Evolutionary conservation across 2,797 vertebrate species (phyloP).

Genomic region (Chloroceryle amazona): DNA sequence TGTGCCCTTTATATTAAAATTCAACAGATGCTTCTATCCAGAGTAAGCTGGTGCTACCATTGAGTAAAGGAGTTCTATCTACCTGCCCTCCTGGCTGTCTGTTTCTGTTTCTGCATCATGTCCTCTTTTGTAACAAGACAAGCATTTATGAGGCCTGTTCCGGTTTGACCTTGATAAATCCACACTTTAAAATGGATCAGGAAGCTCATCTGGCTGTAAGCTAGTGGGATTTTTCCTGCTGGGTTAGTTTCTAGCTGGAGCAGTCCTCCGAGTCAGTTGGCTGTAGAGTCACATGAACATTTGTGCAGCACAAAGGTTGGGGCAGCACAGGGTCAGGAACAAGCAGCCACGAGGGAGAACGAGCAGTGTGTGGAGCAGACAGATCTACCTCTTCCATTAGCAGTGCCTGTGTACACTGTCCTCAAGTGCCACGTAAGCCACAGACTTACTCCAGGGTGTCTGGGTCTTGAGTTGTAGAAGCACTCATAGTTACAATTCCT

Average conservation of each 20-base stretch:
- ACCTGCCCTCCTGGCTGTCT: not conserved
- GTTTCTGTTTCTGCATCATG: not conserved
- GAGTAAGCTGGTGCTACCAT: not conserved
- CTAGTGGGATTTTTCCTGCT: not conserved
- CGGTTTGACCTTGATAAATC: not conserved
- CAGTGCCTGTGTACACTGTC: not conserved
- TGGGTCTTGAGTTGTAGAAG: not conserved
- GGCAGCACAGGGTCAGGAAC: not conserved
- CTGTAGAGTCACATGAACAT: accelerated
- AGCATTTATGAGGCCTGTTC: not conserved
- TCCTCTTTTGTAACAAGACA: not conserved
- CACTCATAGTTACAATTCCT: not conserved
- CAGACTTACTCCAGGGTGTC: not conserved
- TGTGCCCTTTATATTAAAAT: not conserved
- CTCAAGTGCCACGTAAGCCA: not conserved
- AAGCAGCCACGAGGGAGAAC: not conserved
- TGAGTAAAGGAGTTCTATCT: not conserved
- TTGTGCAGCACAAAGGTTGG: not conserved
- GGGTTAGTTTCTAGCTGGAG: not conserved
- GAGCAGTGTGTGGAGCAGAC: not conserved
- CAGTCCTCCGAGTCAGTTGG: not conserved
- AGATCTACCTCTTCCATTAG: not conserved
- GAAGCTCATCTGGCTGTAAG: not conserved
- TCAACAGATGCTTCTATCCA: not conserved
- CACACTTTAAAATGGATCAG: not conserved